phyloP scores from a whole-genome alignment of 2,888 invertebrate genomes.

The Lepidonotus clava region DNA sequence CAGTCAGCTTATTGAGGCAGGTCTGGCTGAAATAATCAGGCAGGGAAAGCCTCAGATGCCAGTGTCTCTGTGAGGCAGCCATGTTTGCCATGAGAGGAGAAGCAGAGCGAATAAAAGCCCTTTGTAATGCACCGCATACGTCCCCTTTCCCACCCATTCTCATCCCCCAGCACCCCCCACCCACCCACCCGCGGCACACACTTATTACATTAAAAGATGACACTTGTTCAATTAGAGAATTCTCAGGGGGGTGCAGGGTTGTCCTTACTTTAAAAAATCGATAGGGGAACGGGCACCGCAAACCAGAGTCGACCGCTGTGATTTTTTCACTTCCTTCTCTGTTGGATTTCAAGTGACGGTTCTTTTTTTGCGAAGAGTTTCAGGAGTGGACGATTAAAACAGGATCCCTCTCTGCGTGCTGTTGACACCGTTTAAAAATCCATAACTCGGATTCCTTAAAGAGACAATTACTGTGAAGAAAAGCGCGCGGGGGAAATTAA shows the following conservation, averaged over 20 bases:
- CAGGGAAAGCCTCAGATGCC: not conserved
- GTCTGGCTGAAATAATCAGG: not conserved
- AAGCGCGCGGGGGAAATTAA: constrained; percentile 21
- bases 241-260: not conserved
- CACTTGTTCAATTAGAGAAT: constrained; percentile 41
- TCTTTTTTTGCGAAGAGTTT: not conserved
- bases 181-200: not conserved
- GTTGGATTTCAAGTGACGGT: constrained; percentile 18
- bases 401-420: not conserved
- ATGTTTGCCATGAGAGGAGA: not conserved
- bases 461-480: constrained; percentile 19
- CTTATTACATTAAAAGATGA: constrained; percentile 36
- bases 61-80: no score
- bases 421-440: constrained; percentile 45
- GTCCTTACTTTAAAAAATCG: constrained; percentile 31
- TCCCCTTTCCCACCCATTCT: not conserved
- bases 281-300: constrained; percentile 8
- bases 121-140: constrained; percentile 1
- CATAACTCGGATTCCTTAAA: constrained; percentile 21
- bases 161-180: not conserved
- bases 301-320: not conserved
- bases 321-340: not conserved
- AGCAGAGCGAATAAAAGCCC: constrained; percentile 7
- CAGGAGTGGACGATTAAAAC: constrained; percentile 1
- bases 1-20: not conserved